These are phyloP conservation scores for Neosilurus mollespiculum DNA, from an alignment of 2,797 vertebrate species.

Conservation along the genomic window DNA sequence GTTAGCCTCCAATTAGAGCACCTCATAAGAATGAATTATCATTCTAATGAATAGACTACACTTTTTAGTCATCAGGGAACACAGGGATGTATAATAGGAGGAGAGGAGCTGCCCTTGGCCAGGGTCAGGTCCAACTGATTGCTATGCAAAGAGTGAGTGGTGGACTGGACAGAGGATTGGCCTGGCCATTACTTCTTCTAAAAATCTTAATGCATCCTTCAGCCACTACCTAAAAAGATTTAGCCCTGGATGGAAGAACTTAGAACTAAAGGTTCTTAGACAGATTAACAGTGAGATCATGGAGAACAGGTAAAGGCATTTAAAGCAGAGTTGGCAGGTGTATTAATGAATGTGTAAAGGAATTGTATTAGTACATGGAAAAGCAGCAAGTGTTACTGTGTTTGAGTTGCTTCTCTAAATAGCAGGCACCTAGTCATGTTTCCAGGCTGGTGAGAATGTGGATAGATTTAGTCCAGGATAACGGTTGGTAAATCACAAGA, in stretches of 20 bases:
- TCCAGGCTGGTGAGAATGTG: neutral
- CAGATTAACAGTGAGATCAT: neutral
- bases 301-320: neutral
- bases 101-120: conserved; percentile 27
- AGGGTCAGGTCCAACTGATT: conserved; percentile 41
- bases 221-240: conserved; percentile 48
- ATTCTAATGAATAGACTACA: conserved; percentile 56
- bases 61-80: conserved; percentile 54
- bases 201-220: conserved; percentile 58
- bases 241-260: conserved; percentile 24
- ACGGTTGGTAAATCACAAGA: neutral
- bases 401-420: neutral
- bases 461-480: neutral
- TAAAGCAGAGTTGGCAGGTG: conserved; percentile 6
- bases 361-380: neutral
- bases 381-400: neutral
- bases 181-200: conserved; percentile 47
- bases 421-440: neutral
- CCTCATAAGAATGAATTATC: conserved; percentile 59
- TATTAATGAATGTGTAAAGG: neutral
- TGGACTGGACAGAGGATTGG: neutral
- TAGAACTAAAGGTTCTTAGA: conserved; percentile 4
- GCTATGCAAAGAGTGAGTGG: conserved; percentile 47
- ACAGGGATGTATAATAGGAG: conserved; percentile 49
- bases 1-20: conserved; percentile 53